A percentile compares a stretch with the other conserved stretches of the same genome.
These are phyloP conservation scores for Hydrotaea cyrtoneurina DNA, from an alignment of 2,888 invertebrate species.

Conservation along the genomic window DNA sequence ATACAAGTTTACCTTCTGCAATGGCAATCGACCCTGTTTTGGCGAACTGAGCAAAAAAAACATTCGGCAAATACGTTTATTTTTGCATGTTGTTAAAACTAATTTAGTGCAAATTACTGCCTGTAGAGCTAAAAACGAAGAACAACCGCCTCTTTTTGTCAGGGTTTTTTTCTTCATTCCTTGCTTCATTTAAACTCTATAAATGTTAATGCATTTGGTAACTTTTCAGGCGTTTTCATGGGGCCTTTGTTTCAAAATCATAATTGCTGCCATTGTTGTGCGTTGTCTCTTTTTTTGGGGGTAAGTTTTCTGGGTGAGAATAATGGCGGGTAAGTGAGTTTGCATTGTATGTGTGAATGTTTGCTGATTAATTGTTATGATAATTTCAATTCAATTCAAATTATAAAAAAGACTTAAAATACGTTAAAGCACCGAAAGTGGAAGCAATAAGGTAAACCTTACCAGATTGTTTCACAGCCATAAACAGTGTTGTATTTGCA, in stretches of 20 bases:
- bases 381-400: not conserved
- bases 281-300: not conserved
- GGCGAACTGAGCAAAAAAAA: too few species aligned
- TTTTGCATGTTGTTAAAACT: not conserved
- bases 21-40: too few species aligned
- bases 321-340: too few species aligned
- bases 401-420: too few species aligned
- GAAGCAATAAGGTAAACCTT: too few species aligned
- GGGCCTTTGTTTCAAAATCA: not conserved
- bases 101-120: conserved; percentile 9
- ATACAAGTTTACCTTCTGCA: too few species aligned
- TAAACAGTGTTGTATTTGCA: too few species aligned
- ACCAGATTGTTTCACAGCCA: too few species aligned
- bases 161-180: too few species aligned
- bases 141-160: not conserved
- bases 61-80: not conserved
- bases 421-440: too few species aligned
- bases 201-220: not conserved
- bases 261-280: not conserved
- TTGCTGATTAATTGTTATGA: not conserved
- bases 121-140: not conserved
- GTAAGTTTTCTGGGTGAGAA: too few species aligned
- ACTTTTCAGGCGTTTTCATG: not conserved
- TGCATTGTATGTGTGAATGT: not conserved
- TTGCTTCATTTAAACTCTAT: not conserved